phyloP scores from a whole-genome alignment of 2,888 invertebrate species.

The Orthosia cruda region DNA sequence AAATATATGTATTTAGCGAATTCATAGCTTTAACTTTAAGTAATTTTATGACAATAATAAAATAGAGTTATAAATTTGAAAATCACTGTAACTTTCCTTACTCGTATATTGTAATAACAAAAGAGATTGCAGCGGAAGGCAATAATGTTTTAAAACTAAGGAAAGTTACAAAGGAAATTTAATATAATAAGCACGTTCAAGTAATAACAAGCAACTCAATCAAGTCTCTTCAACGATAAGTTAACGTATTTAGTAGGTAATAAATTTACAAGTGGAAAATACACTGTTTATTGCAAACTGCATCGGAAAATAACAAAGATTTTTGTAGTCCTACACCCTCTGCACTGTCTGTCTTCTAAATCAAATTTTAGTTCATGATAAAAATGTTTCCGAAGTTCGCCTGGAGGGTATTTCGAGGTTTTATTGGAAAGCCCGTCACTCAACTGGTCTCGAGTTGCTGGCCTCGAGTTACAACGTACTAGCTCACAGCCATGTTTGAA shows the following conservation, averaged over 20 bases:
- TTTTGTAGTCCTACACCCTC: background rate
- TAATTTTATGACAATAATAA: too few species aligned
- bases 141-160: background rate
- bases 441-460: too few species aligned
- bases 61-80: background rate
- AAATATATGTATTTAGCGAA: too few species aligned
- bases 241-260: background rate
- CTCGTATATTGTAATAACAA: background rate
- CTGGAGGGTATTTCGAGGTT: background rate
- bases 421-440: conserved; percentile 7
- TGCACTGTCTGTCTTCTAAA: background rate
- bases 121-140: background rate
- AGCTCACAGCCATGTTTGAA: conserved; percentile 8
- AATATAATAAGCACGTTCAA: background rate
- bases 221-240: background rate
- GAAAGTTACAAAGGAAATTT: background rate
- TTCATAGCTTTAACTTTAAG: too few species aligned
- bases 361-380: background rate
- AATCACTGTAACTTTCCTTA: background rate
- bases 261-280: background rate
- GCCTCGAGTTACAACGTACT: too few species aligned
- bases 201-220: background rate
- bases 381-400: background rate
- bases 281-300: background rate
- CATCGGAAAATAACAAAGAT: background rate